phyloP scores from a whole-genome alignment of 1,140 invertebrate species.

The Pseudomyrmex dendroicus region DNA sequence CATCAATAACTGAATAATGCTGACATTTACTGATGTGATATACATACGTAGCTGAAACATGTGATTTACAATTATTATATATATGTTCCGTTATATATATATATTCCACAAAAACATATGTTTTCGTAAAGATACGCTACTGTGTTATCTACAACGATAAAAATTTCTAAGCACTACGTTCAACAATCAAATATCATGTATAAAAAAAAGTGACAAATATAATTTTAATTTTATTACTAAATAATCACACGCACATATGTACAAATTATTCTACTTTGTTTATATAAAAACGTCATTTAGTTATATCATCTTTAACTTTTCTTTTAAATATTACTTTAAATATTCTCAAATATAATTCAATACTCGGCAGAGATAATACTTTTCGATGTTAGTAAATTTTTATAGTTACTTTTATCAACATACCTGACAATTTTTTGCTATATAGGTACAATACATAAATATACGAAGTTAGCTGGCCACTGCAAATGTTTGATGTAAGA shows the following conservation, averaged over 20 bases:
- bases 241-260: too few relatives aligned
- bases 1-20: conserved; percentile 61
- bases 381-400: background rate
- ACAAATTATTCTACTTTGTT: background rate
- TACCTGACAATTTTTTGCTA: conserved; percentile 7
- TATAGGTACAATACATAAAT: conserved; percentile 35
- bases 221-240: conserved; percentile 22
- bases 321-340: conserved; percentile 6
- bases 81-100: conserved; percentile 21
- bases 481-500: conserved; percentile 23
- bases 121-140: conserved; percentile 8
- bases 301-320: conserved; percentile 14
- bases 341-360: conserved; percentile 17
- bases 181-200: conserved; percentile 18
- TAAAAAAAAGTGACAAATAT: conserved; percentile 36
- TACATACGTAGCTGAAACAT: conserved; percentile 68
- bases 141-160: conserved; percentile 13
- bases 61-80: conserved; percentile 62
- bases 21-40: conserved; percentile 60
- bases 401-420: conserved; percentile 6
- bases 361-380: conserved; percentile 25
- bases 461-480: conserved; percentile 24
- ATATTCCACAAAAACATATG: conserved; percentile 28
- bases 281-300: conserved; percentile 14
- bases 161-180: conserved; percentile 16